These are phyloP conservation scores for Sebastes taczanowskii DNA, from an alignment of 2,797 vertebrate species.

Conservation along the genomic window DNA sequence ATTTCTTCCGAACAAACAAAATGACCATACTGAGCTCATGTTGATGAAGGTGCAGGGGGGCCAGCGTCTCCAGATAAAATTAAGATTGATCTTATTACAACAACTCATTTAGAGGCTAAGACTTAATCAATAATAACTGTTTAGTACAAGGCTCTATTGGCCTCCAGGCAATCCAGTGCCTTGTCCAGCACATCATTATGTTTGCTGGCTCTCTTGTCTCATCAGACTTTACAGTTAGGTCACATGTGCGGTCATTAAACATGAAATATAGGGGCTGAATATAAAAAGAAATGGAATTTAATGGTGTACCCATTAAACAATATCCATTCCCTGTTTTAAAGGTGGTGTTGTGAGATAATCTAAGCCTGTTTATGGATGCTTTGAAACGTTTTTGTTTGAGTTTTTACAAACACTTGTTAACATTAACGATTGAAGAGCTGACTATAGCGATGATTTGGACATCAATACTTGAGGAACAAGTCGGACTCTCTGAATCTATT, in stretches of 20 bases:
- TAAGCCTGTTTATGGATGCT: neutral
- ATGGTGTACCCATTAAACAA: neutral
- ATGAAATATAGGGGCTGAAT: neutral
- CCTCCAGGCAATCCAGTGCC: conserved; percentile 44
- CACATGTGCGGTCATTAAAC: conserved; percentile 34
- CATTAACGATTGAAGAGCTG: neutral
- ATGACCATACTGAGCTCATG: conserved; percentile 9
- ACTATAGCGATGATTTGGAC: neutral
- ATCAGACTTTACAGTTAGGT: conserved; percentile 36
- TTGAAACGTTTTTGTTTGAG: neutral
- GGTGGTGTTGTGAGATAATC: neutral
- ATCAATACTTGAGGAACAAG: neutral
- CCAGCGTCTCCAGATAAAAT: conserved; percentile 58
- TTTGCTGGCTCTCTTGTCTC: conserved; percentile 24
- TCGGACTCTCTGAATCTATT: neutral
- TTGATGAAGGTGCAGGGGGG: conserved; percentile 9
- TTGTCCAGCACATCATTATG: conserved; percentile 52
- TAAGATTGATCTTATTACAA: conserved; percentile 75
- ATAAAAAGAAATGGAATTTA: neutral
- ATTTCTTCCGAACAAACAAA: conserved; percentile 28
- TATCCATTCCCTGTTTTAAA: neutral
- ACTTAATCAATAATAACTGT: conserved; percentile 75
- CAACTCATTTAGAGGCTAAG: conserved; percentile 71
- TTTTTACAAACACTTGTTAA: neutral
- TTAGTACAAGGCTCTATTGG: conserved; percentile 68